Evolutionary conservation across 2,888 invertebrate species (phyloP).

Genomic region (Eupithecia subumbrata): DNA sequence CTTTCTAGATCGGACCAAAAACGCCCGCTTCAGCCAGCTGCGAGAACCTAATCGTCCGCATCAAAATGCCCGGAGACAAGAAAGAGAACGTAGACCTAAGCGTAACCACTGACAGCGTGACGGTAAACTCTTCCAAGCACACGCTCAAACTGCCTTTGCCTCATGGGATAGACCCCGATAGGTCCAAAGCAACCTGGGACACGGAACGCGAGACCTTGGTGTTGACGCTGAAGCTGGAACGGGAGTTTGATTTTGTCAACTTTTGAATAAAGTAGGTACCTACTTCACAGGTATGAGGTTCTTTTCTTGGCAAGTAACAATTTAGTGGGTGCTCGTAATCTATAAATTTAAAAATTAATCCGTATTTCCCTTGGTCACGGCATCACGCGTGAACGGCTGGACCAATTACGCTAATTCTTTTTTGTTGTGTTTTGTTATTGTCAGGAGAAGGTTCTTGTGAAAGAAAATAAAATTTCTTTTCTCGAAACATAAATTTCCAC

Average conservation of each 20-base stretch:
- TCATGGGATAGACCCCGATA: conserved; percentile 92
- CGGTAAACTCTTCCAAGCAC: conserved; percentile 86
- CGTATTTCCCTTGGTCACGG: too few species aligned
- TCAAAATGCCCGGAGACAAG: conserved; percentile 90
- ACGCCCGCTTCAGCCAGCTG: conserved; percentile 92
- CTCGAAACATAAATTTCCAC: too few species aligned
- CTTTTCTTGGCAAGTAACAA: background rate
- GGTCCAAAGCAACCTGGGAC: conserved; percentile 92
- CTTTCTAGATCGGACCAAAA: conserved; percentile 89
- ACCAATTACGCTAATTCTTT: too few species aligned
- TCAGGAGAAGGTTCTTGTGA: too few species aligned
- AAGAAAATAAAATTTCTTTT: too few species aligned
- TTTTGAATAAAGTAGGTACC: conserved; percentile 82
- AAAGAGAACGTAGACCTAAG: conserved; percentile 90
- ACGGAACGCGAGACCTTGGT: conserved; percentile 85
- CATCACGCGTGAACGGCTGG: too few species aligned
- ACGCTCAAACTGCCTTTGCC: conserved; percentile 90
- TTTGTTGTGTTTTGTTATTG: too few species aligned
- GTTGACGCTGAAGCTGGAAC: conserved; percentile 88
- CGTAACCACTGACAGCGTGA: conserved; percentile 85
- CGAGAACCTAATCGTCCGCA: conserved; percentile 92
- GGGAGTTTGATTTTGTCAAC: conserved; percentile 94
- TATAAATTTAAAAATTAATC: too few species aligned
- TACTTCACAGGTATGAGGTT: background rate
- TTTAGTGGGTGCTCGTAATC: background rate